phyloP scores from a whole-genome alignment of 2,113 vertebrate genomes.

The Cromileptes altivelis region DNA sequence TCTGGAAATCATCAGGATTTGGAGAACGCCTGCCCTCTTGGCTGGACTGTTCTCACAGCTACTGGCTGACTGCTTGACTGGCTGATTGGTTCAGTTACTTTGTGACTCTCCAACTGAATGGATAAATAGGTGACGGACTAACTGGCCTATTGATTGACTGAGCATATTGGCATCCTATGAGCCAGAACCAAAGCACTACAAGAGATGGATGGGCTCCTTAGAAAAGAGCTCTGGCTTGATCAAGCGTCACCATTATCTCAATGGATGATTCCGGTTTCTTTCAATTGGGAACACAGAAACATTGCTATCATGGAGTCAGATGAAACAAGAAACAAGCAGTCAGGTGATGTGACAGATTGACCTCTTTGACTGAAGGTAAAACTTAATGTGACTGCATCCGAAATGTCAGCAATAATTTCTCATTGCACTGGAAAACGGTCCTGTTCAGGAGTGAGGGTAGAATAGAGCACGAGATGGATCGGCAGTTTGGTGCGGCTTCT shows the following conservation, averaged over 20 bases:
- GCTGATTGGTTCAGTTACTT: slow-evolving; percentile 32
- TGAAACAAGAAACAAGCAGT: background rate
- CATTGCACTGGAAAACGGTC: no score
- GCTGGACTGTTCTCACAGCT: slow-evolving; percentile 53
- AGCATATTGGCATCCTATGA: slow-evolving; percentile 4
- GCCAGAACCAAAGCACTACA: slow-evolving; percentile 2
- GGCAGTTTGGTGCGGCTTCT: no score
- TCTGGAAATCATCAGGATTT: slow-evolving; percentile 80
- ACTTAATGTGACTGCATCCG: background rate
- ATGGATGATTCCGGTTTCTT: background rate
- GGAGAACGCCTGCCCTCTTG: slow-evolving; percentile 53
- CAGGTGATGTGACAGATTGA: background rate
- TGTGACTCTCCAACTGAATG: slow-evolving; percentile 22
- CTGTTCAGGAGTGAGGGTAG: no score
- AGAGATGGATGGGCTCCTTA: background rate
- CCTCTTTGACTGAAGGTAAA: background rate
- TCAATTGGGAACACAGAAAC: background rate
- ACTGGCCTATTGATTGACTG: background rate
- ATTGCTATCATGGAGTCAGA: background rate
- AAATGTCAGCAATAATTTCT: no score
- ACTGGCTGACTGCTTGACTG: slow-evolving; percentile 49
- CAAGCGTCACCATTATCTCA: background rate
- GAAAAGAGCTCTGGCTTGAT: background rate
- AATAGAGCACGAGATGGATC: no score
- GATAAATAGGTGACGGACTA: background rate